Base-by-base conservation (phyloP, 2,888 invertebrate species). In the Philopedon plagiatum region DNA sequence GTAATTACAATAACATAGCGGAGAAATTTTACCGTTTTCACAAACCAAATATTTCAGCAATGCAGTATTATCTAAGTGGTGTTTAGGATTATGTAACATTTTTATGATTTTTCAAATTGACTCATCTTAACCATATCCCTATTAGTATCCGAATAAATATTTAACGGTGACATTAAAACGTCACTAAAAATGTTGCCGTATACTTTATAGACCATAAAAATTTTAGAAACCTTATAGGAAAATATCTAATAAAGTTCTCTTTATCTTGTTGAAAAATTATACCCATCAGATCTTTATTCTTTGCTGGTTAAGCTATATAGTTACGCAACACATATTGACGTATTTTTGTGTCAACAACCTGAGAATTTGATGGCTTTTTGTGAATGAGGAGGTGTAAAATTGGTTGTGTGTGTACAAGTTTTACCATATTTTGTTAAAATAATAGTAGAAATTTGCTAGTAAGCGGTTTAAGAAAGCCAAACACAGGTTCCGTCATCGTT, bases 221-320 rank as follows among this genome's bases (percentile, higher is more conserved):
- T 34, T 64, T 65, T 56, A 41, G 26, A 65, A 56, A 65, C n/a
- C 58, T 51, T 37, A n/a, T n/a, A 51, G 19, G 51, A 37, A 63
- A 63, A 32, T 49, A 51, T 51, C 21, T 39, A 44, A 66, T 66
- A 66, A 65, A 32, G n/a, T 32, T 21, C 46, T 21, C 11, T 57
- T 61, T 66, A 66, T 66, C 66, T 66, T 9, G 32, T 66, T 66
- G 66, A 66, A 56, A 66, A 66, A 66, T 66, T 66, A 66, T 46
- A 58, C 58, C 44, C 34, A 41, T 58, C 26, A 65, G 44, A 51
- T 29, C 56, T 13, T 54, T 18, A 54, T 54, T 29, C 51, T 54
- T 54, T 13, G 51, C 29, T 54, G 4, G 51, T 54, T 29, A 23
- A 54, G 29, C 13, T 13, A 21, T 54, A 18, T 29, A 9, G 51